Conservation (phyloP, 35 echinoderm and acorn worm species). For the Ptychodera flava region DNA sequence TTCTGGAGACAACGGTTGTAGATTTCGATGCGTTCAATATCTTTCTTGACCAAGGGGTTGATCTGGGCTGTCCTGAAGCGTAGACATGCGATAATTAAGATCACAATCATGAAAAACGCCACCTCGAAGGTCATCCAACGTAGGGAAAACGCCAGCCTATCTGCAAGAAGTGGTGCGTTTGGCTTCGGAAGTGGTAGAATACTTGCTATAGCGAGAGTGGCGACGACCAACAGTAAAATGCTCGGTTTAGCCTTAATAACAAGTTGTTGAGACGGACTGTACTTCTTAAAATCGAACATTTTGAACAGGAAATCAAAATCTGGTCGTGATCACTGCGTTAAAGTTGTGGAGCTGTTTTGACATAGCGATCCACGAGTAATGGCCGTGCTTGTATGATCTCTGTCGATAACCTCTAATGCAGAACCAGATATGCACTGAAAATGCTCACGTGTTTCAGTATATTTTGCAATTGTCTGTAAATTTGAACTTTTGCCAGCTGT, state of each 20-base stretch:
- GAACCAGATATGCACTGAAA: too few relatives aligned
- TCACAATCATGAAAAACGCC: not conserved
- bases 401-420: too few relatives aligned
- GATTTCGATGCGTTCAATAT: not conserved
- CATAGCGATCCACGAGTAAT: too few relatives aligned
- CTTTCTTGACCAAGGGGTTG: not conserved
- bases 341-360: too few relatives aligned
- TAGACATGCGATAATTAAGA: not conserved
- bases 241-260: not conserved
- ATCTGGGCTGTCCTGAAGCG: not conserved
- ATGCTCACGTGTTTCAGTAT: too few relatives aligned
- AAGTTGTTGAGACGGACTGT: not conserved
- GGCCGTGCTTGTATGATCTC: too few relatives aligned
- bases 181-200: not conserved
- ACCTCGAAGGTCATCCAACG: not conserved
- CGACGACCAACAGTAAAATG: not conserved
- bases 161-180: not conserved
- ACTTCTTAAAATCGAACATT: too few relatives aligned
- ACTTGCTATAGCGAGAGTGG: not conserved
- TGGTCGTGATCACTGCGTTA: too few relatives aligned
- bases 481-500: too few relatives aligned
- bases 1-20: not conserved
- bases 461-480: too few relatives aligned
- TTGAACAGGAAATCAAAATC: too few relatives aligned
- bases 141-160: not conserved